These are phyloP conservation scores for Thermophis baileyi DNA, from an alignment of 2,113 vertebrate genomes.

Conservation along the genomic window DNA sequence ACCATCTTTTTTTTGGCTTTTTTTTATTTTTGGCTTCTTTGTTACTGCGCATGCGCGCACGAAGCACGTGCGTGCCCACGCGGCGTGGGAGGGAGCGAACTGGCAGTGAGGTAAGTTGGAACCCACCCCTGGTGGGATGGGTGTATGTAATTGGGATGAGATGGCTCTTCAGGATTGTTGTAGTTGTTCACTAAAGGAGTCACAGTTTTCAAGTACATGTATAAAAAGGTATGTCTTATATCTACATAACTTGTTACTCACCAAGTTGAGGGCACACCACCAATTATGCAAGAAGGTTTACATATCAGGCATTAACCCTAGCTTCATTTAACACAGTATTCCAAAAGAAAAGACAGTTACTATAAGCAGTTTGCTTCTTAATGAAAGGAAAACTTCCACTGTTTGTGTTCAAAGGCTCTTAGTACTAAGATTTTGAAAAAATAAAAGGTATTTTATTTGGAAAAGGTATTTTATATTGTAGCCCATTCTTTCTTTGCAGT, in stretches of 20 bases:
- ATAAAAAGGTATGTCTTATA: neutral
- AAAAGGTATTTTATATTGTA: neutral
- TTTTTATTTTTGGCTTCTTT: no score
- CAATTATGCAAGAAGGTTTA: neutral
- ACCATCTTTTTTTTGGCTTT: no score
- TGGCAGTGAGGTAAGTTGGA: no score
- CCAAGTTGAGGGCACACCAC: neutral
- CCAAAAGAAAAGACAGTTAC: neutral
- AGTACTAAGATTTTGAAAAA: neutral
- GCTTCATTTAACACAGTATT: neutral
- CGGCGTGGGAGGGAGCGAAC: no score
- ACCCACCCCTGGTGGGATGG: no score
- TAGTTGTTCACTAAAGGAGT: neutral
- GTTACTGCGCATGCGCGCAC: no score
- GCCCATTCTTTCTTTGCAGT: neutral
- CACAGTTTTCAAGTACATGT: neutral
- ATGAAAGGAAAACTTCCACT: neutral
- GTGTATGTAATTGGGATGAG: neutral
- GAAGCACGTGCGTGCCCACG: no score
- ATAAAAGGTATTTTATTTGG: no score
- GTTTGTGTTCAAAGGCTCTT: neutral
- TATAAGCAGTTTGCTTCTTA: neutral
- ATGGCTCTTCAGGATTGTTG: no score
- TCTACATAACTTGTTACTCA: neutral
- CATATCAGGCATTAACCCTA: neutral